Conservation (phyloP, 2,888 invertebrate species). For the Hirtodrosophila cameraria region DNA sequence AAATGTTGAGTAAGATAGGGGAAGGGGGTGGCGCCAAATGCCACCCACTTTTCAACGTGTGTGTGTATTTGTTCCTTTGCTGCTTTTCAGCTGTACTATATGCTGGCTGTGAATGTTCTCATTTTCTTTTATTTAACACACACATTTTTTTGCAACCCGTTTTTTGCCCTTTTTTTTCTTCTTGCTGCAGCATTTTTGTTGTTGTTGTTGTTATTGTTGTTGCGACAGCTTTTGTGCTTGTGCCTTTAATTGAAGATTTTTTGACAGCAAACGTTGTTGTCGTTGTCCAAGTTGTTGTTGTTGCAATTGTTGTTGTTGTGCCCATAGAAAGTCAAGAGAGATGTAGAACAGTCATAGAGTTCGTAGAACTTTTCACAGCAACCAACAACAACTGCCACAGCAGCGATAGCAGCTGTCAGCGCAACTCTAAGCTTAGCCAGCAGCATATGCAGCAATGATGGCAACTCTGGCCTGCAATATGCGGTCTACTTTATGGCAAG, state of each 20-base stretch:
- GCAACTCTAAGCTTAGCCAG: constrained; percentile 6
- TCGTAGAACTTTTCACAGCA: constrained; percentile 73
- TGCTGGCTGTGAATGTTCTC: constrained; percentile 41
- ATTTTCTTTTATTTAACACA: constrained; percentile 52
- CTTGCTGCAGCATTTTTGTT: too few relatives aligned
- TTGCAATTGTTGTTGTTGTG: constrained; percentile 6
- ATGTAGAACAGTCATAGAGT: constrained; percentile 60
- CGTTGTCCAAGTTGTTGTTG: constrained; percentile 17
- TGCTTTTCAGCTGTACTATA: constrained; percentile 1
- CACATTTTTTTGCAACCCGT: constrained; percentile 39
- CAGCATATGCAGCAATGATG: constrained; percentile 10
- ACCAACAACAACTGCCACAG: constrained; percentile 39
- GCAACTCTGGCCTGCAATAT: constrained; percentile 25
- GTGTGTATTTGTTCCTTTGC: constrained; percentile 1
- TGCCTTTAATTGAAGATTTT: constrained; percentile 77
- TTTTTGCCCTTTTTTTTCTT: constrained; percentile 30
- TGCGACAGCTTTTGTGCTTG: constrained; percentile 72
- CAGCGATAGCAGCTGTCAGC: constrained; percentile 36
- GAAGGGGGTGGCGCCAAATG: constrained; percentile 35
- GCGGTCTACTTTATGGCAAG: constrained; percentile 38
- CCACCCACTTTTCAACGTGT: constrained; percentile 33
- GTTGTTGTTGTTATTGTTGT: constrained; percentile 32
- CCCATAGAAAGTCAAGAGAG: constrained; percentile 67
- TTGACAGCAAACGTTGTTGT: constrained; percentile 71
- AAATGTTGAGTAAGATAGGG: too few relatives aligned